A percentile compares a stretch with the other conserved stretches of the same genome.
phyloP scores from a whole-genome alignment of 1,140 invertebrate species.

The Cheumatopsyche charites region DNA sequence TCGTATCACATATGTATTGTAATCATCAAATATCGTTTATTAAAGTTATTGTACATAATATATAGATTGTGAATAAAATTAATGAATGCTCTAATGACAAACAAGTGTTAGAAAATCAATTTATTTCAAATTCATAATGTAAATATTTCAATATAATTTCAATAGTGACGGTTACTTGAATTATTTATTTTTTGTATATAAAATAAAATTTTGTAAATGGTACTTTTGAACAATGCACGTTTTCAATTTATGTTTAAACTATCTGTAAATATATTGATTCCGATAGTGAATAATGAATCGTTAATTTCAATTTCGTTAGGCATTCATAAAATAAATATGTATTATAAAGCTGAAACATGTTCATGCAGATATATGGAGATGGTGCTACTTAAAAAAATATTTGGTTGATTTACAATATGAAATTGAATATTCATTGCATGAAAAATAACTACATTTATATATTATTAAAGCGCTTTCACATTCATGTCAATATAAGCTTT shows the following conservation, averaged over 20 bases:
- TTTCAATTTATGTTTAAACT: neutral
- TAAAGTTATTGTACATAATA: no score
- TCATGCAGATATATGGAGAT: neutral
- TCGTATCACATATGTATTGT: no score
- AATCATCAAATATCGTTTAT: no score
- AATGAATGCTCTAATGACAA: no score
- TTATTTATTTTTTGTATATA: no score
- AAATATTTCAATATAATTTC: neutral
- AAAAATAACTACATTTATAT: no score
- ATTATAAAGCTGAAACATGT: neutral
- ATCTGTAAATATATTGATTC: constrained; percentile 2
- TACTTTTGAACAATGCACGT: neutral
- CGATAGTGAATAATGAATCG: neutral
- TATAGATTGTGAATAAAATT: no score
- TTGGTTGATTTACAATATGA: neutral
- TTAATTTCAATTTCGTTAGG: no score
- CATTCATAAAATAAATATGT: no score
- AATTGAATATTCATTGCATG: neutral
- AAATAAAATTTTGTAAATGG: no score
- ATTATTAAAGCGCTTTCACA: neutral
- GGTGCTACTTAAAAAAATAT: constrained; percentile 4
- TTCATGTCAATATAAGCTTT: neutral
- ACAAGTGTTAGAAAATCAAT: no score
- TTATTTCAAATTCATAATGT: neutral
- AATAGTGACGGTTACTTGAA: neutral